A percentile compares a stretch with the other conserved stretches of the same genome.
Conservation (phyloP, 2,888 invertebrate genomes). For the Fragum whitleyi region DNA sequence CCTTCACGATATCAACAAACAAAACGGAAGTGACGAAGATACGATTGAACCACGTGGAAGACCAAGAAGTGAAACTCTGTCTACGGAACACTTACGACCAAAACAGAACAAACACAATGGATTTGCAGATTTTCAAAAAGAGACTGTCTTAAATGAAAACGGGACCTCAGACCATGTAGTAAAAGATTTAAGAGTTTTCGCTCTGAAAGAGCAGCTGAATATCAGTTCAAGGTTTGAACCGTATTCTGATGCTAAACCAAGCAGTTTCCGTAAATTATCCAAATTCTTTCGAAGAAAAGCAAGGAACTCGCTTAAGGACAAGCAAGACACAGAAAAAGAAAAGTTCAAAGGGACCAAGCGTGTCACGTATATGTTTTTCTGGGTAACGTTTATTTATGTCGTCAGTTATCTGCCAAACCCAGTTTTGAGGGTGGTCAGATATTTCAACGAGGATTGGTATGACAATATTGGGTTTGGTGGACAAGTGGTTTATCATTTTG, state of each 20-base stretch:
- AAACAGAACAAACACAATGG: too few relatives aligned
- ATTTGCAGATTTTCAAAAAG: background rate
- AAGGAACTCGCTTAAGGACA: background rate
- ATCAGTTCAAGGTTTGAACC: background rate
- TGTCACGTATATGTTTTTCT: slow-evolving; percentile 12
- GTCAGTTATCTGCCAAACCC: slow-evolving; percentile 15
- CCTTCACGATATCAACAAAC: background rate
- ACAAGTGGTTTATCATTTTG: slow-evolving; percentile 4
- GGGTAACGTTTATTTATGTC: slow-evolving; percentile 12
- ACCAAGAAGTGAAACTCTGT: background rate
- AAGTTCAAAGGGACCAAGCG: slow-evolving; percentile 4
- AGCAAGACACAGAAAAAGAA: background rate
- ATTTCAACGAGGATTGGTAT: slow-evolving; percentile 8
- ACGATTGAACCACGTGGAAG: background rate
- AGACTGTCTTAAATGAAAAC: background rate
- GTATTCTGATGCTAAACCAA: background rate
- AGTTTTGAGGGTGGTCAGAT: background rate
- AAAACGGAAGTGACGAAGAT: background rate
- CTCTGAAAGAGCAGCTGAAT: background rate
- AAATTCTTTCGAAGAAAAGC: background rate
- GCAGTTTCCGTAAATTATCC: background rate
- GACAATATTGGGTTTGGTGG: background rate
- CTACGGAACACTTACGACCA: background rate
- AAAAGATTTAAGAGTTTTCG: background rate
- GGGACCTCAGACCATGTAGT: background rate